Conservation (phyloP, 2,113 vertebrate species). For the Bucco capensis region DNA sequence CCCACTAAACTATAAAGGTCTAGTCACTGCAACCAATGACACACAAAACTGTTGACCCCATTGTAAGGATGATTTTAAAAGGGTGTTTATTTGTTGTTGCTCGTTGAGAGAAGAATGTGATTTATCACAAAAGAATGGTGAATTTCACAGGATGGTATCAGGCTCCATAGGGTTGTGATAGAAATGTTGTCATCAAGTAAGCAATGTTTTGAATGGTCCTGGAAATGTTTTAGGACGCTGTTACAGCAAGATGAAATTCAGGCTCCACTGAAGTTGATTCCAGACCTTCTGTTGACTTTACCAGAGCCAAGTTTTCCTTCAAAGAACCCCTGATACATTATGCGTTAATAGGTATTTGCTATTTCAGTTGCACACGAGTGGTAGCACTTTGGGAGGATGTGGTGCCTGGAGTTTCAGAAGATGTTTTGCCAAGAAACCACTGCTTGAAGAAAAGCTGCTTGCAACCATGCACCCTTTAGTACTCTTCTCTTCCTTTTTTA, state of each 20-base stretch:
- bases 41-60: background rate
- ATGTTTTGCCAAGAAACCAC: background rate
- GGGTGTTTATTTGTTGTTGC: background rate
- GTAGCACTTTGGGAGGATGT: background rate
- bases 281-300: background rate
- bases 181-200: background rate
- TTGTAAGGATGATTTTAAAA: background rate
- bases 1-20: background rate
- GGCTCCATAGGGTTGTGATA: accelerated
- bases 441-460: background rate
- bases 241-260: background rate
- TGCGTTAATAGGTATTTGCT: no score
- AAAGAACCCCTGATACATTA: no score
- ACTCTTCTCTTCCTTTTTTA: background rate
- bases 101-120: conserved; percentile 6
- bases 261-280: background rate
- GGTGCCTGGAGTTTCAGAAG: background rate
- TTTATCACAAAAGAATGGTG: conserved; percentile 39
- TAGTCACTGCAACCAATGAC: background rate
- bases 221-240: background rate
- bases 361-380: background rate
- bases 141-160: conserved; percentile 31
- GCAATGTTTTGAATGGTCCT: background rate
- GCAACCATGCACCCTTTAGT: background rate
- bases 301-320: background rate